Base-by-base conservation (phyloP, 2,113 vertebrate species). In the Melospiza melodia region DNA sequence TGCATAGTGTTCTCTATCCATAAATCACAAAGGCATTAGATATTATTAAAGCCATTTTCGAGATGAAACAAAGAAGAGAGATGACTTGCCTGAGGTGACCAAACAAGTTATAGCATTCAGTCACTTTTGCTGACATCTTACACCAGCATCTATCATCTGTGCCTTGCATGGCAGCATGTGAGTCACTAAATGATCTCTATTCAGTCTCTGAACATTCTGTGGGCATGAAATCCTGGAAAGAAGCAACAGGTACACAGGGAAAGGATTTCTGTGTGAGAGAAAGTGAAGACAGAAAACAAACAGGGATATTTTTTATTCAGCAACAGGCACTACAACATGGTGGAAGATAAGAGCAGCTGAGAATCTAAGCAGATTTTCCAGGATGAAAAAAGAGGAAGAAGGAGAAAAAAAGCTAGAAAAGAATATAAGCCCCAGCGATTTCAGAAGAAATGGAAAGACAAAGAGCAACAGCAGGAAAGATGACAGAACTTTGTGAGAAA, bases 71-170 rank as follows among this genome's bases (percentile, higher is more conserved):
- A 49, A 79, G 16, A 69, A 74, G n/a, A 82, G 21, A 35, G 24
- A 96, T 76, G 12, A 51, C 59, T 93, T 91, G 91, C 81, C 84
- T 62, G 52, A 95, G 58, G 78, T 91, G 28, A 85, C 46, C 21
- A 87, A 92, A 77, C 33, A 87, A 87, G 21, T 58, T 66, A 55
- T 0, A 90, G 21, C 28, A 58, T 62, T 75, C 62, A 85, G 59
- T 79, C 75, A 54, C 58, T 91, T 95, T 62, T 84, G 20, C 27
- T 46, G 55, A 51, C 63, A 55, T 84, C 85, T 62, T 79, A 46
- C 4, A 88, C 19, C 54, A 67, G 27, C 43, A 81, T 62, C 52
- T 66, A 23, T 2, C 2, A 52, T 82, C 37, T 37, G 44, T 66
- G 55, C 31, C 71, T 80, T 76, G 41, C 31, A 44, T 9, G 58